Base-by-base conservation (phyloP, 2,113 vertebrate genomes). In the Notothenia rossii region DNA sequence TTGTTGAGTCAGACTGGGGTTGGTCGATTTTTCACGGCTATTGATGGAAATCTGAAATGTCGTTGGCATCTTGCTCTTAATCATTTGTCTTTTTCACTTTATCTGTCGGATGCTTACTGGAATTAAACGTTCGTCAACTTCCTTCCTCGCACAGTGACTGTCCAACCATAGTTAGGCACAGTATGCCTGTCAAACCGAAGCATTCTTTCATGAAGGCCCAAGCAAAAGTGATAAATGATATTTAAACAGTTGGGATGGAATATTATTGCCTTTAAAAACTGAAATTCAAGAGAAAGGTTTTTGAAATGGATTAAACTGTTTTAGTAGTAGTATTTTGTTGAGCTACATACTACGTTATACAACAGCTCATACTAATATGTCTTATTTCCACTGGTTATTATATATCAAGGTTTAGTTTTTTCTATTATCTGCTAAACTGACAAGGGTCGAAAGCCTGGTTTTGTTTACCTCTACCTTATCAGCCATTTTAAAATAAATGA, bases 21-120 rank as follows among this genome's bases (percentile, higher is more conserved):
- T 75, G 40, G 53, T 77, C 83, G 78, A n/a, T 82, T 80, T 71
- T 43, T 88, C 68, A 66, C 72, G 40, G 51, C 72, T 55, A 84
- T 73, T 91, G 83, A 92, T 91, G 76, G 75, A 84, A 83, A 85
- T 85, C 10, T 54, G 89, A 90, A 94, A 93, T 89, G 82, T 90
- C 46, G 5, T 60, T 86, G 85, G 79, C 61, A 84, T 88, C 79
- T 86, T 51, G 11, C 15, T 73, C 18, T 77, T 72, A 61, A 64
- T 83, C 40, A 1, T 89, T 75, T 69, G 12, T 84, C 75, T 69
- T 46, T 20, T 15, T 7, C 72, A 67, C 71, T 74, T 70, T 67
- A 54, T 79, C 67, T 71, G 55, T 83, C 72, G 72, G 25, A 70
- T 29, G 5, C 55, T 70, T 53, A 11, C 13, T 25, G 20, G 54